Evolutionary conservation across 2,797 vertebrate species (phyloP), one percentile per base, ranked within the genome.

Genomic region (Labroides dimidiatus): DNA sequence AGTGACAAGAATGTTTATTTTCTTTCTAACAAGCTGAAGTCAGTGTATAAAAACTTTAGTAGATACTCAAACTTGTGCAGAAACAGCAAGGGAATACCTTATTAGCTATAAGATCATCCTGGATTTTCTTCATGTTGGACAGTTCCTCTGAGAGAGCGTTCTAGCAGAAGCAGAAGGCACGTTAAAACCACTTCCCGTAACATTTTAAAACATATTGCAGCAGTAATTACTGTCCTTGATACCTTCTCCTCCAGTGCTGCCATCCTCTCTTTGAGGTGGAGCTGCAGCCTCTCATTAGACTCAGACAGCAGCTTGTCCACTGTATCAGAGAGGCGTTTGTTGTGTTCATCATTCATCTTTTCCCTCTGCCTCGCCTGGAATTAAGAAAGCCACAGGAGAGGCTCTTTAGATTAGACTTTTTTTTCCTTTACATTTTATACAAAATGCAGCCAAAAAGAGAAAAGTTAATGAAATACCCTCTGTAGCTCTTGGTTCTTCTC

Each of bases 281-380:
- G 94, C 87, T 98, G 96, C 65, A 98, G 91, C 44, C 96, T 93
- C 80, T 98, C 96, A 0, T 98, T 98, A 81, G 96, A 98, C 90
- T 98, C 96, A 0, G 96, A 97, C 76, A 98, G 90, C 66, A 98
- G 94, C 75, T 97, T 97, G 92, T 98, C 96, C 59, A 98, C 96
- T 0, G 96, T 97, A 62, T 98, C 96, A 0, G 96, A 98, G 68
- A 98, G 95, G 24, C 96, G 95, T 60, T 97, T 97, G 83, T 98
- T 98, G 91, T 98, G 96, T 84, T 98, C 96, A 0, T 98, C 96
- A 1, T 97, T 98, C 96, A 98, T 98, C 86, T 96, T 96, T 89
- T 98, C 96, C 81, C 96, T 92, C 88, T 97, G 96, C 77, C 96
- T 94, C 0, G 96, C 96, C 96, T 97, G 12, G 49, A 75, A 70